Evolutionary conservation across 1,140 invertebrate genomes (phyloP).

Genomic region (Drosophila obscura): DNA sequence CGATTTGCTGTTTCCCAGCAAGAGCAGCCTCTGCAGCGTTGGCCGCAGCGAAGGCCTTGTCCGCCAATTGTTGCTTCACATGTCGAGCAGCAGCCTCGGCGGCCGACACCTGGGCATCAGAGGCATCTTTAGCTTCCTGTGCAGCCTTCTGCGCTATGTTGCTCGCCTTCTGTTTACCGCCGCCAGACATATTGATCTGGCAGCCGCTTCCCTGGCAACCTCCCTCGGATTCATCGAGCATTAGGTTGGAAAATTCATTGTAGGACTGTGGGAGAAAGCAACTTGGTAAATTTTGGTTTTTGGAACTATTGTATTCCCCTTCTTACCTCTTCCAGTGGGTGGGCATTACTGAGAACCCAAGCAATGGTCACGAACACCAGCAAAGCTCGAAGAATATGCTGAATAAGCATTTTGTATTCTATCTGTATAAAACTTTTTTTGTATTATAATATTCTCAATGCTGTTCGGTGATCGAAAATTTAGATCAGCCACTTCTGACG

Average conservation of each 20-base stretch:
- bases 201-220: not conserved
- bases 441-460: no score
- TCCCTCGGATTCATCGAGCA: not conserved
- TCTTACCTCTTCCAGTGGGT: no score
- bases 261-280: not conserved
- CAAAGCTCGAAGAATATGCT: no score
- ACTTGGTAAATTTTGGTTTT: no score
- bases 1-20: conserved; percentile 86
- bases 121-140: conserved; percentile 87
- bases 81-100: conserved; percentile 87
- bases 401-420: not conserved
- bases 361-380: no score
- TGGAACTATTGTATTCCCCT: no score
- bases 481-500: not conserved
- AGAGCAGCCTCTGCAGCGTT: conserved; percentile 87
- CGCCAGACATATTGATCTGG: no score
- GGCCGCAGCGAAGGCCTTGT: conserved; percentile 87
- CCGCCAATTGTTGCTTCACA: conserved; percentile 88
- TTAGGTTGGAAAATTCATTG: not conserved
- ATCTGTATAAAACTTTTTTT: not conserved
- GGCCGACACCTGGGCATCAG: conserved; percentile 87
- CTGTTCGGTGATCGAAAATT: not conserved
- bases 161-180: conserved; percentile 81
- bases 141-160: conserved; percentile 88
- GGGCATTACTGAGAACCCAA: no score